Base-by-base conservation (phyloP, 1,140 invertebrate species). In the Drosophila nasuta region DNA sequence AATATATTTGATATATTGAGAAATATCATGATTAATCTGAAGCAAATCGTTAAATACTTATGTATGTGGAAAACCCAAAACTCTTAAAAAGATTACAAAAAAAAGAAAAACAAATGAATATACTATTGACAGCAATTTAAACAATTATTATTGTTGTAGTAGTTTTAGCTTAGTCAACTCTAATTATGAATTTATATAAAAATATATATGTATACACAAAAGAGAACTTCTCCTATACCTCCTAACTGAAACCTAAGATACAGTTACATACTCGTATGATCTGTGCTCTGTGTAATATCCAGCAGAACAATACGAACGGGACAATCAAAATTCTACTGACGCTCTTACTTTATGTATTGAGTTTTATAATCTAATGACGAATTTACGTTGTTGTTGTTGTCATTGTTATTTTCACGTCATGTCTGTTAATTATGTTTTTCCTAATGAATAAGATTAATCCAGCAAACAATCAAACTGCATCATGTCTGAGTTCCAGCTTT, bases 281-380 rank as follows among this genome's bases (percentile, higher is more conserved):
- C 62, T 71, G 73, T 79, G 81, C 72, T 83, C 76, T 73, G 77
- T 83, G 57, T 60, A 69, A 75, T 52, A 82, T 75, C 46, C 67
- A 75, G 67, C 73, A 75, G 67, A 72, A 77, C 77, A 80, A 89
- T 70, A 79, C 85, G 45, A 89, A 89, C 85, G 85, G 85, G 85
- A 89, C 85, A 89, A 89, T 89, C 85, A 89, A 89, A 89, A 89
- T 89, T 89, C 68, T 73, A 89, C 64, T 75, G 81, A 89, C 85
- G 73, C 77, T 78, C 67, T 74, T 71, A 69, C 65, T 70, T 74
- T 80, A 71, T 75, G 62, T 72, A 77, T 69, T 64, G 64, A 56
- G 46, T 73, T 59, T 5, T 66, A 43, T 46, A 33, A 11, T 10
- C 20, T 65, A 48, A 59, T 74, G 48, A 69, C 57, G 58, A 75